A percentile compares a stretch with the other conserved stretches of the same genome.
These are phyloP conservation scores for Eumaeus atala DNA, from an alignment of 1,140 invertebrate species.

Conservation along the genomic window DNA sequence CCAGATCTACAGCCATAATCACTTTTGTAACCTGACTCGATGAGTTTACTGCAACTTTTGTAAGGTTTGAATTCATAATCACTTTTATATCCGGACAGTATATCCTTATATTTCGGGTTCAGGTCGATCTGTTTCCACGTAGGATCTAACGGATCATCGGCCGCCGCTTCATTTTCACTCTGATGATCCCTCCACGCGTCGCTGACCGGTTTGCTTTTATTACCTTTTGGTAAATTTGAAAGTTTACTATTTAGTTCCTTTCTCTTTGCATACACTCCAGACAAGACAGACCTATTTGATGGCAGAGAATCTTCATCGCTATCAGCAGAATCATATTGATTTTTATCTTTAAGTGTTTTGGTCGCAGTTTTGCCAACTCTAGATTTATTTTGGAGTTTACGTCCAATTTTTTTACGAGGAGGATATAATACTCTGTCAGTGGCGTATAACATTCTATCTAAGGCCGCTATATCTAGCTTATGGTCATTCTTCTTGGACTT, in stretches of 20 bases:
- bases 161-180: constrained; percentile 68
- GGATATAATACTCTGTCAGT: constrained; percentile 84
- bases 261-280: constrained; percentile 69
- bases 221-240: constrained; percentile 54
- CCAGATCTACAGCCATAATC: constrained; percentile 74
- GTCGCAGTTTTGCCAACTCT: constrained; percentile 64
- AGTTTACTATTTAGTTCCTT: constrained; percentile 70
- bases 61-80: constrained; percentile 74
- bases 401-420: constrained; percentile 81
- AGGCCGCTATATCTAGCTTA: constrained; percentile 75
- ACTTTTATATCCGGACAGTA: constrained; percentile 75
- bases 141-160: constrained; percentile 73
- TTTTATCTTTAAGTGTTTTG: constrained; percentile 73
- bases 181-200: constrained; percentile 66
- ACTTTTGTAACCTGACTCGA: constrained; percentile 77
- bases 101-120: constrained; percentile 76
- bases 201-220: constrained; percentile 44
- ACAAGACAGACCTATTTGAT: constrained; percentile 61
- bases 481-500: constrained; percentile 69
- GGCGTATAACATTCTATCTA: constrained; percentile 80
- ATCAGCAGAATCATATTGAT: constrained; percentile 60
- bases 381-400: constrained; percentile 71
- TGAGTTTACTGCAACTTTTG: constrained; percentile 75
- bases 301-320: constrained; percentile 58
- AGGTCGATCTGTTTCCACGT: constrained; percentile 78